Percentiles rank a stretch among this genome's conserved stretches.
These are phyloP conservation scores for Harpagifer antarcticus DNA, from an alignment of 2,797 vertebrate species.

Conservation along the genomic window DNA sequence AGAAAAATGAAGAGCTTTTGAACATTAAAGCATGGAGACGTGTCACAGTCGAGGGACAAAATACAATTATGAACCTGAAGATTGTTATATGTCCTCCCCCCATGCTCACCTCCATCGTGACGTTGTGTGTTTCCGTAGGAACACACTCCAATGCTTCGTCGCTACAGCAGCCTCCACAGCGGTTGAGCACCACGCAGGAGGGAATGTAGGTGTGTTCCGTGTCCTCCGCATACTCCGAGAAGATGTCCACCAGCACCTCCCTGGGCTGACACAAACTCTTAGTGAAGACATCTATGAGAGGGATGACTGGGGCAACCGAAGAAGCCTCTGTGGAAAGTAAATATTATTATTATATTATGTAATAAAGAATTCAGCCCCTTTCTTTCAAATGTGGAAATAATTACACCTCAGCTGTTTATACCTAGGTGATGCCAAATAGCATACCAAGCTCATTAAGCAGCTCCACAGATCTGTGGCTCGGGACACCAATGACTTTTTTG, in stretches of 20 bases:
- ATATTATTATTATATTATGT: neutral
- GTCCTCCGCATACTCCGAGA: constrained; percentile 91
- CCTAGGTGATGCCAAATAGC: too few species aligned
- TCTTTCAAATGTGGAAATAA: too few species aligned
- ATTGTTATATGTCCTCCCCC: neutral
- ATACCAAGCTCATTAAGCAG: too few species aligned
- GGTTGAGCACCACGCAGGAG: constrained; percentile 91
- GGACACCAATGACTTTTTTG: too few species aligned
- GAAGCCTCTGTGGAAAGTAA: neutral
- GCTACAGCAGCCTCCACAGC: constrained; percentile 93
- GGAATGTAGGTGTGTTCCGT: constrained; percentile 92
- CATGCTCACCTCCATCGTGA: constrained; percentile 91
- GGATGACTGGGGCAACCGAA: constrained; percentile 83
- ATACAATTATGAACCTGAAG: too few species aligned
- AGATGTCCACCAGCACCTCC: constrained; percentile 93
- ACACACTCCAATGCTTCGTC: constrained; percentile 94
- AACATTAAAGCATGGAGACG: too few species aligned
- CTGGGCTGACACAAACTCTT: constrained; percentile 92
- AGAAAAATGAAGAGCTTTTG: too few species aligned
- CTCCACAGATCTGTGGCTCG: too few species aligned
- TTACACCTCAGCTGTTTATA: too few species aligned
- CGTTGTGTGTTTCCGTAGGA: constrained; percentile 87
- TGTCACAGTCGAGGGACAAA: too few species aligned
- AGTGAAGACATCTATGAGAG: constrained; percentile 88
- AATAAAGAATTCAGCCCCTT: neutral